Evolutionary conservation across 2,113 vertebrate species (phyloP).

Genomic region (Cervus canadensis): DNA sequence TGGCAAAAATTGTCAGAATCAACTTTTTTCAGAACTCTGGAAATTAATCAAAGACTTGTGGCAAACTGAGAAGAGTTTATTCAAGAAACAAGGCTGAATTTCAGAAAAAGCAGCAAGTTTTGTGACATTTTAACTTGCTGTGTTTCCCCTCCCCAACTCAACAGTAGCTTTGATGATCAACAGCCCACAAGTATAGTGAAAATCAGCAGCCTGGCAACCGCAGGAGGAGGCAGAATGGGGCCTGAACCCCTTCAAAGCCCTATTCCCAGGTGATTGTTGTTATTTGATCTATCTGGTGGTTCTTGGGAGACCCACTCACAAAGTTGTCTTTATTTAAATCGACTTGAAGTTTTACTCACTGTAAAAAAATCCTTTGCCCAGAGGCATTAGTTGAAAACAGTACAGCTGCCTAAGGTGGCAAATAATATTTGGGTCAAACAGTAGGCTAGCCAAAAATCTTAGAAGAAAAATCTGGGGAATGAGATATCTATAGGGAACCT

Average conservation of each 20-base stretch:
- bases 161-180: not conserved
- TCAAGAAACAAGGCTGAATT: not conserved
- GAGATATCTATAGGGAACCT: not conserved
- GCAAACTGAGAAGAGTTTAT: not conserved
- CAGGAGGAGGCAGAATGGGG: not conserved
- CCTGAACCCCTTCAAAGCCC: not conserved
- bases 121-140: not conserved
- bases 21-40: not conserved
- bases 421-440: not conserved
- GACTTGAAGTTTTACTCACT: not conserved
- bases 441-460: not conserved
- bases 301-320: not conserved
- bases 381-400: not conserved
- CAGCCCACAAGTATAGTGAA: not conserved
- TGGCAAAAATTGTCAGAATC: not conserved
- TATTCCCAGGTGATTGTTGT: not conserved
- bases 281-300: not conserved
- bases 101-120: not conserved
- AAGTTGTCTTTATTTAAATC: not conserved
- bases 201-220: not conserved
- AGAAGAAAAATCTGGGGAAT: not conserved
- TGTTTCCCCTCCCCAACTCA: not conserved
- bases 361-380: not conserved
- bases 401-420: not conserved
- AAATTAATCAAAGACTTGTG: slow-evolving; percentile 10